Base-by-base conservation (phyloP, 2,888 invertebrate species). In the Zelleria hepariella region DNA sequence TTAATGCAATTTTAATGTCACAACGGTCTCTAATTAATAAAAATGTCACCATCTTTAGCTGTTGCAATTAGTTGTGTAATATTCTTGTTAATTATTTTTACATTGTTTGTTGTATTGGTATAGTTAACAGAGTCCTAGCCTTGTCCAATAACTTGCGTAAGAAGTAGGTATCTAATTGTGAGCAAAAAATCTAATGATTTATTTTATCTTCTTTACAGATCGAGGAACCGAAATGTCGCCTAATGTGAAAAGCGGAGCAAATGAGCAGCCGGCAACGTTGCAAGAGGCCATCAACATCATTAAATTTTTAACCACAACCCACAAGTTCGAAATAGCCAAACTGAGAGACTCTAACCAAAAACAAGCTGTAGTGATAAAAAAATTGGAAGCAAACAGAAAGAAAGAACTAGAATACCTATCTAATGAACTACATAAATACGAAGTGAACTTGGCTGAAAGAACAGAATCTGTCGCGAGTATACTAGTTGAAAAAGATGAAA, bases 221-320 rank as follows among this genome's bases (percentile, higher is more conserved):
- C 18, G 79, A 82, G 59, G 78, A 82, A 80, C 63, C 68, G 72
- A 64, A 65, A 79, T 80, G 79, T 70, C 81, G 48, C 72, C 67
- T 53, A 72, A 68, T 48, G 63, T 66, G 51, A 73, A 67, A 60
- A 80, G 78, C 67, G 80, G 81, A 70, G 78, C 78, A 66, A 67
- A 78, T 61, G 69, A 78, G 65, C 79, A 84, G 64, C 88, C 86
- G 52, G 69, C 81, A 63, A 80, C 84, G 58, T 68, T 88, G 59
- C 88, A 87, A 69, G 88, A 88, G 70, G 88, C 88, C 63, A 74
- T 83, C 66, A 88, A 88, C 69, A 74, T 84, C 60, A 87, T 88
- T 63, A 86, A 85, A 72, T 88, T 87, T 71, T 73, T 88, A 57
- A 82, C 77, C 65, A 80, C 82, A 62, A 77, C 88, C 68, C 88